phyloP scores from a whole-genome alignment of 2,797 vertebrate species.

The Liasis olivaceus region DNA sequence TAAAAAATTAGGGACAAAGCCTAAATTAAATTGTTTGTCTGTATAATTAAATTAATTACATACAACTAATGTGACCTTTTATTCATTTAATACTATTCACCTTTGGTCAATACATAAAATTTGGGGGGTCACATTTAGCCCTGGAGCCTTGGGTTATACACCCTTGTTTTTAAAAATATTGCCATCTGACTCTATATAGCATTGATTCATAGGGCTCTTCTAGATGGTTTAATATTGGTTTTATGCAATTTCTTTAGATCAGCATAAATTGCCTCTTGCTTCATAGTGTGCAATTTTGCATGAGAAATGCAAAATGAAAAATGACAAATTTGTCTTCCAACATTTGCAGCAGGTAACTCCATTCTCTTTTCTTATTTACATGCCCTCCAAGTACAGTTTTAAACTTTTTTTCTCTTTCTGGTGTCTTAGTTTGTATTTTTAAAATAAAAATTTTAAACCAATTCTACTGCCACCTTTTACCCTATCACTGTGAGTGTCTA shows the following conservation, averaged over 20 bases:
- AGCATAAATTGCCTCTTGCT: conserved; percentile 12
- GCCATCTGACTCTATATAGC: background rate
- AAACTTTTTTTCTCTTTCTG: conserved; percentile 23
- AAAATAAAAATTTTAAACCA: conserved; percentile 36
- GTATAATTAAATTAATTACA: background rate
- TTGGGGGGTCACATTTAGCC: background rate
- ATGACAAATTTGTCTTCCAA: conserved; percentile 35
- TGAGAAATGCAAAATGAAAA: conserved; percentile 42
- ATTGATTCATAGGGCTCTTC: background rate
- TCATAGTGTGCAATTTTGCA: conserved; percentile 46
- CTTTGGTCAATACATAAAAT: background rate
- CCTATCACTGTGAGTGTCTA: conserved; percentile 3
- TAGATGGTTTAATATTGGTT: conserved; percentile 26
- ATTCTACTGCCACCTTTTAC: conserved; percentile 40
- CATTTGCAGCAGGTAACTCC: conserved; percentile 24
- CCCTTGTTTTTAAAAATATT: background rate
- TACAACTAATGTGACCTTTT: background rate
- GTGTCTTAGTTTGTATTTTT: conserved; percentile 39
- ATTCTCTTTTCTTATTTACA: conserved; percentile 40
- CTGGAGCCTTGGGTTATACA: background rate
- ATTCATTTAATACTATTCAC: background rate
- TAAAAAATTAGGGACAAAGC: background rate
- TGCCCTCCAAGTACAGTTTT: conserved; percentile 26
- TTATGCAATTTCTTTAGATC: conserved; percentile 35
- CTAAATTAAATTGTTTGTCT: background rate